phyloP scores from a whole-genome alignment of 2,113 vertebrate genomes.

The Bettongia penicillata region DNA sequence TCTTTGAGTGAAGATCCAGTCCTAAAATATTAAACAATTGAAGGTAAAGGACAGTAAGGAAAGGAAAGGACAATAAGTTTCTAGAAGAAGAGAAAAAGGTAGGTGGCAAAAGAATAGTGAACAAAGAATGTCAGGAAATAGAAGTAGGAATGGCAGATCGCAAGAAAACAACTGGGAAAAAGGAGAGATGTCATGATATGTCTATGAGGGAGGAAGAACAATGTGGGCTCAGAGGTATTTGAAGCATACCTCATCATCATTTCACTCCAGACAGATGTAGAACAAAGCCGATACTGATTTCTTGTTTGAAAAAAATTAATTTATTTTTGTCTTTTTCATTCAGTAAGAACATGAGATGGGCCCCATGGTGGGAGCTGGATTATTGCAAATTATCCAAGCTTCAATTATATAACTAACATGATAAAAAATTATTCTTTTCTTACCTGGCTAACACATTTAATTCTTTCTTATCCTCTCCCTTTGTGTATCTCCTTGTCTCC shows the following conservation, averaged over 20 bases:
- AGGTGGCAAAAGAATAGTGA: no score
- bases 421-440: background rate
- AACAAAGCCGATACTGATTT: background rate
- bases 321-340: background rate
- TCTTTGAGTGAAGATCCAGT: background rate
- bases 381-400: conserved; percentile 23
- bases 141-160: background rate
- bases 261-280: conserved; percentile 20
- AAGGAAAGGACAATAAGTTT: background rate
- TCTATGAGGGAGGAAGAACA: fast-evolving
- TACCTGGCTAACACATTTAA: conserved; percentile 26
- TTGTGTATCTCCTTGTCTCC: background rate
- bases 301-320: background rate
- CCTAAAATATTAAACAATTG: background rate
- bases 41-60: background rate
- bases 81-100: no score
- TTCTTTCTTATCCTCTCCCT: background rate
- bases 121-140: fast-evolving
- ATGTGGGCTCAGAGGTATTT: background rate
- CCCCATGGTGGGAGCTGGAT: background rate
- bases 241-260: background rate
- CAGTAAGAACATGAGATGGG: background rate
- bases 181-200: fast-evolving
- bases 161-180: background rate
- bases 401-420: conserved; percentile 13